Percentiles rank a stretch among this genome's conserved stretches.
phyloP scores from a whole-genome alignment of 2,797 vertebrate genomes.

The Leucoraja ocellata region DNA sequence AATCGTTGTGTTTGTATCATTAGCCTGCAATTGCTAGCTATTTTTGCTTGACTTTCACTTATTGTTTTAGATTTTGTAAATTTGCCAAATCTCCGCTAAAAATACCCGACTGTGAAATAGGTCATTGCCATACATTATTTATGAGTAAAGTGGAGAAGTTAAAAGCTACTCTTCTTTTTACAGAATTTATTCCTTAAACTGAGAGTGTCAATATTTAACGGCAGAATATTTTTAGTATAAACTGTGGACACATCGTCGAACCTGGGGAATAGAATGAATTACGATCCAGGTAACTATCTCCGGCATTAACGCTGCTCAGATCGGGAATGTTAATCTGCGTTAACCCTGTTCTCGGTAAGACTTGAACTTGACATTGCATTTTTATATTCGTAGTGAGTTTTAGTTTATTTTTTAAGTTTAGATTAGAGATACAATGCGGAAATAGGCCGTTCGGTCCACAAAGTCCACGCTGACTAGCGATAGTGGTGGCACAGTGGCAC shows the following conservation, averaged over 20 bases:
- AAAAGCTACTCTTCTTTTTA: not conserved
- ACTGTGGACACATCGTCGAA: not conserved
- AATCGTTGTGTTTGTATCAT: not conserved
- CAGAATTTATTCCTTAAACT: not conserved
- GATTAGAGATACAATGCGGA: too few species aligned
- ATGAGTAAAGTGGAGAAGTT: not conserved
- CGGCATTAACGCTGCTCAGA: not conserved
- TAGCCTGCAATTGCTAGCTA: not conserved
- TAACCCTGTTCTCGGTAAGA: not conserved
- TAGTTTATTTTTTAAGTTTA: too few species aligned
- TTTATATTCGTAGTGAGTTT: not conserved
- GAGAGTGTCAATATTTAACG: not conserved
- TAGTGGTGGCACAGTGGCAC: too few species aligned
- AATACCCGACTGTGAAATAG: conserved; percentile 3
- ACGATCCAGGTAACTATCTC: not conserved
- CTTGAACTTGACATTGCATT: not conserved
- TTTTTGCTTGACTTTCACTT: not conserved
- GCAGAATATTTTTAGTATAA: not conserved
- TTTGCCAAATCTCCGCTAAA: not conserved
- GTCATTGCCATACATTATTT: not conserved
- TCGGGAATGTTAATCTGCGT: not conserved
- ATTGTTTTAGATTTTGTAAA: not conserved
- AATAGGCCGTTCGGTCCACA: too few species aligned
- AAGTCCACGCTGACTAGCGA: too few species aligned
- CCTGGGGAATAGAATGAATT: not conserved